Base-by-base conservation (phyloP, 2,888 invertebrate species). In the Netelia inedita region DNA sequence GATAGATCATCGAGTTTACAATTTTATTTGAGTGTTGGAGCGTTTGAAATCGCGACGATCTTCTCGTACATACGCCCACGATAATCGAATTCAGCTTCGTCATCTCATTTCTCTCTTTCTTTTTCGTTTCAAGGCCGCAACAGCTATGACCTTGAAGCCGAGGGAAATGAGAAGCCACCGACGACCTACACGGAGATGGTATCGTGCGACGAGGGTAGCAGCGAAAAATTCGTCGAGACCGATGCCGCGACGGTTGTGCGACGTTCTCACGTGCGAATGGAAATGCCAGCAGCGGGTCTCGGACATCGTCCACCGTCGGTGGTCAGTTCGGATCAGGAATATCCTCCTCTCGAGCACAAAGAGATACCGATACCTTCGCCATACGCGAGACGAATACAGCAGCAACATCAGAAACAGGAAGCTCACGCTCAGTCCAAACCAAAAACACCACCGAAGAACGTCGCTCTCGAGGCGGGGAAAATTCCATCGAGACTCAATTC, bases 271-370 rank as follows among this genome's bases (percentile, higher is more conserved):
- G 95, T 96, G 87, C 95, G 95, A 28, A 93, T 96, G 72, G 95
- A 96, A 92, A 94, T 96, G 91, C 95, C 95, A 85, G 95, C 96
- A 14, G 95, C 96, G 21, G 96, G 96, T 35, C 90, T 96, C 87
- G 95, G 96, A 89, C 96, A 94, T 82, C 95, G 95, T 87, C 96
- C 95, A 89, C 94, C 96, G 14, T 97, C 97, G 86, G 95, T 96
- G 83, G 95, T 97, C 71, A 96, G 97, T 89, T 92, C 92, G 0
- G 93, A 93, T 81, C 92, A 91, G 79, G 93, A 93, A 69, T 90
- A 90, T 86, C 92, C 91, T 35, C 86, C 93, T 0, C 76, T 92
- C 79, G 92, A 92, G 69, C 90, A 91, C 76, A 91, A 92, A 83
- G 92, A 92, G 28, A 91, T 91, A 73, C 90, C 91, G 6, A 84